phyloP scores from a whole-genome alignment of 2,888 invertebrate species.

The Daptonema setosum region DNA sequence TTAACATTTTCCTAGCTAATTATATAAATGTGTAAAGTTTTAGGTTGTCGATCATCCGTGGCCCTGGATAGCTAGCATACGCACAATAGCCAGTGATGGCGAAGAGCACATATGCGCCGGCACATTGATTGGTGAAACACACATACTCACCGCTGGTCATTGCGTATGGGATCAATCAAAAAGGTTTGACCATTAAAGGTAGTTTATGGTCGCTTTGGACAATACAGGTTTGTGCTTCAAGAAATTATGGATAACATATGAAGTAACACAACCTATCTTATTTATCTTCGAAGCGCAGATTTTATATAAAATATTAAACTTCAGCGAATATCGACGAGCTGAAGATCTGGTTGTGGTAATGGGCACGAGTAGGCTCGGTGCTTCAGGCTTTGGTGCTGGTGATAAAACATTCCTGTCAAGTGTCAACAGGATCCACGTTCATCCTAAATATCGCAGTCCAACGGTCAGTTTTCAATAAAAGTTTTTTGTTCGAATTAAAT shows the following conservation, averaged over 20 bases:
- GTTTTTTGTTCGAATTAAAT: too few species aligned
- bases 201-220: too few species aligned
- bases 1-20: too few species aligned
- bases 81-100: not conserved
- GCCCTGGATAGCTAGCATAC: not conserved
- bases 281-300: not conserved
- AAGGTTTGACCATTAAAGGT: not conserved
- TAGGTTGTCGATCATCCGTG: too few species aligned
- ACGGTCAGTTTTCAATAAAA: not conserved
- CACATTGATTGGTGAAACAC: not conserved
- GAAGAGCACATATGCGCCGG: conserved; percentile 1
- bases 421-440: not conserved
- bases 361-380: not conserved
- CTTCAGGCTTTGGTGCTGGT: not conserved
- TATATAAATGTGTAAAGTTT: too few species aligned
- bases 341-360: not conserved
- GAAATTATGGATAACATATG: not conserved
- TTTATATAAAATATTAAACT: too few species aligned
- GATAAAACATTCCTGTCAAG: not conserved
- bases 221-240: not conserved
- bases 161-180: not conserved
- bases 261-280: not conserved
- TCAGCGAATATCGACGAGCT: not conserved
- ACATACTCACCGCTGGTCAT: not conserved
- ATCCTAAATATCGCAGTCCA: not conserved